Evolutionary conservation across 2,888 invertebrate genomes (phyloP).

Genomic region (Phalera bucephala): DNA sequence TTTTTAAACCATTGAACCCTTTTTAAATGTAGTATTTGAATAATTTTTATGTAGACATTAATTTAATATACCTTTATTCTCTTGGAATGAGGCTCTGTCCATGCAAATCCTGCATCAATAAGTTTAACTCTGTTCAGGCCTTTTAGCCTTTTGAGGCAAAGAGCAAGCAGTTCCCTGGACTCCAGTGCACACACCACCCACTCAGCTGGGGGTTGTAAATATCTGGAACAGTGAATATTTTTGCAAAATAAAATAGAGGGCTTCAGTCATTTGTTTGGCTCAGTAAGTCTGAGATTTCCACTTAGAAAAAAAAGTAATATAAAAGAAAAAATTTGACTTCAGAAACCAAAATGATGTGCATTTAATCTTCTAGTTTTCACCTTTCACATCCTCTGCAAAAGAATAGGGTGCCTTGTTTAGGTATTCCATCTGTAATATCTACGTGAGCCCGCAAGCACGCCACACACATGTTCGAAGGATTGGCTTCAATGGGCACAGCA

Average conservation of each 20-base stretch:
- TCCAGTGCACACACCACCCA: conserved; percentile 95
- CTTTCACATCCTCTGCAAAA: conserved; percentile 97
- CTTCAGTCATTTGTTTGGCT: no score
- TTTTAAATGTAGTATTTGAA: no score
- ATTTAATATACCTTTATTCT: conserved; percentile 93
- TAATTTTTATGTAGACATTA: no score
- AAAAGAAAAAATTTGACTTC: no score
- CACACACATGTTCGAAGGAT: conserved; percentile 98
- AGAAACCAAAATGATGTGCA: no score
- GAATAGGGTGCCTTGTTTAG: conserved; percentile 94
- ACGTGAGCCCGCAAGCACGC: conserved; percentile 95
- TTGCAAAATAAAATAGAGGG: no score
- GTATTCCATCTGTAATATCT: conserved; percentile 98
- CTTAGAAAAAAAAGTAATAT: no score
- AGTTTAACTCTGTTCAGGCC: conserved; percentile 94
- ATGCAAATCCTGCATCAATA: conserved; percentile 97
- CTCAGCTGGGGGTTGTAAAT: conserved; percentile 95
- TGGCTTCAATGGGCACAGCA: conserved; percentile 95
- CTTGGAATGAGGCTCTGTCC: conserved; percentile 99
- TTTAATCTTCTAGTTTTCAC: no score
- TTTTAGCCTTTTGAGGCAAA: conserved; percentile 96
- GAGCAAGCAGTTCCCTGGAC: conserved; percentile 92
- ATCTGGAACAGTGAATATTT: conserved; percentile 68
- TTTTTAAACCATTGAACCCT: no score
- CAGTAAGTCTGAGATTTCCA: no score